phyloP scores from a whole-genome alignment of 2,113 vertebrate genomes.

The Salvelinus namaycush region DNA sequence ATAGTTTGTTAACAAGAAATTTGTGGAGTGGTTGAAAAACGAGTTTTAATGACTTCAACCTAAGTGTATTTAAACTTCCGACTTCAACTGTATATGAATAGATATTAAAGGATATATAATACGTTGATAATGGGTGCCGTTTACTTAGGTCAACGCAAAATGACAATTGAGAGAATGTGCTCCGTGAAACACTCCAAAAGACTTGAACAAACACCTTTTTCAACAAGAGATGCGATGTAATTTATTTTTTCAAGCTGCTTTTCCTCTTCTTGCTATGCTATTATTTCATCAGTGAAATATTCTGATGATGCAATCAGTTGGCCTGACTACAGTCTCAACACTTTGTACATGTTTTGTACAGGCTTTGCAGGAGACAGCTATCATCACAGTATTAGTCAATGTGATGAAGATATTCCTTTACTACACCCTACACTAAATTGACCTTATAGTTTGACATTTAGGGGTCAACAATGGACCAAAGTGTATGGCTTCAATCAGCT shows the following conservation, averaged over 20 bases:
- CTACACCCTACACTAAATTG: conserved; percentile 24
- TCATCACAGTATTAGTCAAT: conserved; percentile 36
- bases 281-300: conserved; percentile 39
- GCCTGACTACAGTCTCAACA: conserved; percentile 32
- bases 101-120: conserved; percentile 23
- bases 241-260: conserved; percentile 75
- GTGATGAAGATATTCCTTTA: conserved; percentile 41
- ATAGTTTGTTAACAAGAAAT: no score
- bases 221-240: conserved; percentile 64
- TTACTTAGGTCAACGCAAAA: conserved; percentile 45
- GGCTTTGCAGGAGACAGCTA: conserved; percentile 33
- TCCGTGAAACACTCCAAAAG: conserved; percentile 60
- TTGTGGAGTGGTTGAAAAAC: no score
- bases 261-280: conserved; percentile 50
- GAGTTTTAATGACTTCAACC: no score
- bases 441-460: conserved; percentile 43
- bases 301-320: conserved; percentile 41
- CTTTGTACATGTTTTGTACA: conserved; percentile 22
- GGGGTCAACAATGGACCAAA: conserved; percentile 56
- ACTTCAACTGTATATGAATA: no score
- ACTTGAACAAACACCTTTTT: conserved; percentile 72
- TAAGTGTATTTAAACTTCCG: no score
- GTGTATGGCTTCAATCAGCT: conserved; percentile 43
- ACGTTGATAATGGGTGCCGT: conserved; percentile 62
- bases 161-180: conserved; percentile 75